Base-by-base conservation (phyloP, 2,888 invertebrate species). In the Endotricha flammealis region DNA sequence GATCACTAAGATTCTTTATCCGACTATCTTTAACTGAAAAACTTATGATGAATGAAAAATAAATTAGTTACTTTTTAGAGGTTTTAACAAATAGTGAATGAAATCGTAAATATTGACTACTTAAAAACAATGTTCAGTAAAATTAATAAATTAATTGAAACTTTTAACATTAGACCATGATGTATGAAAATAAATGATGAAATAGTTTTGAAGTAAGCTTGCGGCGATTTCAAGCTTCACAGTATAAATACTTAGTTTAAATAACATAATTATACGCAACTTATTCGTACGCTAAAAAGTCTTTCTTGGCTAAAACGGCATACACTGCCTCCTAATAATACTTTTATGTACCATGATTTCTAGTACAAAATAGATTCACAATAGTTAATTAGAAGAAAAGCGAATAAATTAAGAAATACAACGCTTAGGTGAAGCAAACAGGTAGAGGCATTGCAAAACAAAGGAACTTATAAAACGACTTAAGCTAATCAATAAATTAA, bases 401-500 rank as follows among this genome's bases (percentile, higher is more conserved):
- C 48, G 44, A 56, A 57, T 62, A 69, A 63, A 66, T 61, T 59
- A 57, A 62, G 64, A 65, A 58, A 66, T 63, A 64, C 31, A 42
- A 61, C 43, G 48, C 46, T 48, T 49, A 57, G 50, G 54, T 46
- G 55, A 51, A 54, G 42, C 54, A 48, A 50, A 42, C 45, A 50
- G 48, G 28, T 50, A 53, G 54, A 58, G 52, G 28, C 32, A 30
- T 34, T 22, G 38, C 36, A 56, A 65, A 68, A 59, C 57, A 67
- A 50, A 70, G 66, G 77, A 81, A 82, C 80, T 77, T 64, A 64
- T 50, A 62, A 59, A 65, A 60, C 57, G 51, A 48, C 78, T 77
- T 77, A 83, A 48, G 60, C 74, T 77, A 78, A 56, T 68, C 65
- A 86, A 86, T 85, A 85, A 86, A 85, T 85, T 81, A 85, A 73